phyloP scores from a whole-genome alignment of 2,888 invertebrate genomes.

The Thymelicus lineola region DNA sequence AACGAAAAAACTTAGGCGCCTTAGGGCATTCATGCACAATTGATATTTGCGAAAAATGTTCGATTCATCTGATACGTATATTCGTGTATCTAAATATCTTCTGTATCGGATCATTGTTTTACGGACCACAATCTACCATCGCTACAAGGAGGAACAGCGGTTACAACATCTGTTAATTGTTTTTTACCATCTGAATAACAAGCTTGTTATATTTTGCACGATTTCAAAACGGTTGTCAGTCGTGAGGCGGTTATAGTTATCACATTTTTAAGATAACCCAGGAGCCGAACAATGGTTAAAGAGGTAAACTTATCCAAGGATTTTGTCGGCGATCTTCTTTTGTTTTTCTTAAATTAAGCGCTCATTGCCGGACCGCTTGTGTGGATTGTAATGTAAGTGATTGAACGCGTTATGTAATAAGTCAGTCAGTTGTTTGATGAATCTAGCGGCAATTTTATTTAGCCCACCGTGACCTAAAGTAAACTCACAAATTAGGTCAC shows the following conservation, averaged over 20 bases:
- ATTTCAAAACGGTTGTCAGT: conserved; percentile 2
- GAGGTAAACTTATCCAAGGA: not conserved
- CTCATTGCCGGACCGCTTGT: too few species aligned
- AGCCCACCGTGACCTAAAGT: too few species aligned
- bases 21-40: not conserved
- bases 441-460: too few species aligned
- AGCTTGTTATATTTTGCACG: conserved; percentile 12
- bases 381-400: too few species aligned
- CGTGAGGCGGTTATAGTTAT: not conserved
- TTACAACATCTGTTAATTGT: conserved; percentile 5
- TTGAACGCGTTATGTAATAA: too few species aligned
- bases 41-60: conserved; percentile 1
- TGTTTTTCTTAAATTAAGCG: too few species aligned
- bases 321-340: too few species aligned
- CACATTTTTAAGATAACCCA: conserved; percentile 1
- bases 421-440: too few species aligned
- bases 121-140: conserved; percentile 3
- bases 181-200: not conserved
- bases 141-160: not conserved
- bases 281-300: conserved; percentile 1
- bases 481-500: too few species aligned
- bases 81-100: not conserved
- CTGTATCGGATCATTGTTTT: conserved; percentile 10
- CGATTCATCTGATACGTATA: not conserved
- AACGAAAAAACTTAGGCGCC: too few species aligned